Evolutionary conservation across 2,888 invertebrate species (phyloP), one percentile per base, ranked within the genome.

Genomic region (Apodemia duryi): DNA sequence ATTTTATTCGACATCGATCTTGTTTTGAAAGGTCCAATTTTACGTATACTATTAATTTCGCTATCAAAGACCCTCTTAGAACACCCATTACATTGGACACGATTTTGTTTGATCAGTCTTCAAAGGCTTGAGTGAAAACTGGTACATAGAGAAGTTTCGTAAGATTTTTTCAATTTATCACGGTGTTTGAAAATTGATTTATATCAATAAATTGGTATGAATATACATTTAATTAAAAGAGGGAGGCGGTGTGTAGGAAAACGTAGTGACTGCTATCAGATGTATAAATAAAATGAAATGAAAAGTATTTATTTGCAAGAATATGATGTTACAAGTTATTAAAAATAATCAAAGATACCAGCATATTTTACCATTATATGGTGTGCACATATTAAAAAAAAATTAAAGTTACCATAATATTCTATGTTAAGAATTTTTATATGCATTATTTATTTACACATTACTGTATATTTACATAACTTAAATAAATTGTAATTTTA

Each of bases 41-140:
- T 60, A 29, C 35, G 60, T 35, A 35, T 35, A 60, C 60, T 35
- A 60, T 60, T 60, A 60, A 60, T 60, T 60, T 60, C 35, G 60
- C 60, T 35, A 60, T 60, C 35, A 60, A 60, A 60, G 60, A 35
- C 60, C 60, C 57, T 60, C 57, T 60, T 60, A 60, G 57, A 60
- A 60, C 32, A 60, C 13, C 57, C 57, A 60, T 60, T 60, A 60
- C 35, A 60, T 60, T 60, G 57, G 57, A 60, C 35, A 60, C 57
- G 32, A 60, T 60, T 60, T 60, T 60, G 57, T 60, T 60, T 60
- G 57, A 60, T 60, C 57, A 60, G 57, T 32, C 57, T 35, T 60
- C 57, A 60, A 60, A 60, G 57, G 57, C 32, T 60, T 60, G 32
- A 32, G 32, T 35, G 32, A 32, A 35, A 60, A 60, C n/a, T 35